Base-by-base conservation (phyloP, 2,888 invertebrate genomes). In the Panzeria rudis region DNA sequence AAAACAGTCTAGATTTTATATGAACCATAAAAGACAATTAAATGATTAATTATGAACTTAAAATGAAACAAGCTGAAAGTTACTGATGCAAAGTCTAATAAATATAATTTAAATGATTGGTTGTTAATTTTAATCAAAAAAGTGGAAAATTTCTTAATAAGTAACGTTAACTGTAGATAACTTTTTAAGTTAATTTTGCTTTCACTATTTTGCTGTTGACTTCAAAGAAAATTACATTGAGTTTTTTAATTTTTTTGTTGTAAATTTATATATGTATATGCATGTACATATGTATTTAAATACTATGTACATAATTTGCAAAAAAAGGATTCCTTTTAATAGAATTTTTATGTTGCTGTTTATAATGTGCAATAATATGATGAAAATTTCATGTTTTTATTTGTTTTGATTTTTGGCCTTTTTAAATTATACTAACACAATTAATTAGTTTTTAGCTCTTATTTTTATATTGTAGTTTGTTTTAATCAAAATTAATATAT, bases 141-240 rank as follows among this genome's bases (percentile, higher is more conserved):
- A 66, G 81, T 81, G 81, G 75, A 69, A 75, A 81, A 81, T 75
- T 75, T 81, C 61, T 68, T 44, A 17, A 69, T 38, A 20, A 38
- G 25, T 17, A 64, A 17, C 7, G 35, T 9, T 1, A 11, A 25
- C 7, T 25, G 4, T 9, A 23, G 2, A 54, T 25, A n/a, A 4
- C 2, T 13, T 32, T n/a, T 29, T 32, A 1, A 7, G 32, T 32
- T 56, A 1, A 29, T 2, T 25, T 56, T n/a, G 29, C n/a, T 11
- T 41, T 35, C 2, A 15, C 13, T 32, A 38, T 64, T 64, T 64
- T 38, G 35, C 38, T 25, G 9, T 76, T 54, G 4, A 52, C 15
- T n/a, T 15, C 6, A n/a, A 44, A n/a, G n/a, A 0, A 44, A 4
- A 44, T 15, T 44, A 9, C 11, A 9, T 44, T n/a, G n/a, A n/a